A percentile compares a stretch with the other conserved stretches of the same genome.
phyloP scores from a whole-genome alignment of 2,113 vertebrate genomes.

The Spea multiplicata region DNA sequence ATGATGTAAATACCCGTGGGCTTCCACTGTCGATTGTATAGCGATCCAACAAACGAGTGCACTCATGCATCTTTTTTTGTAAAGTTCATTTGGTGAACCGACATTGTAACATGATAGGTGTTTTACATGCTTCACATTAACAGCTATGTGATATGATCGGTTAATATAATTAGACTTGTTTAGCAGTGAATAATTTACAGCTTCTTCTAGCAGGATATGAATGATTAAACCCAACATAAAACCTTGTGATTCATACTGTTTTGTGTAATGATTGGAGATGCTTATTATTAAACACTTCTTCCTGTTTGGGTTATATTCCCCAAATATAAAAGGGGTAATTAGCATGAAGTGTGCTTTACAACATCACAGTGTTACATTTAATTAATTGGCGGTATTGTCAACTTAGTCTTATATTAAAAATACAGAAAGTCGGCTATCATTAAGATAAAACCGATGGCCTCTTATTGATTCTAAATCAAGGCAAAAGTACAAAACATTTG shows the following conservation, averaged over 20 bases:
- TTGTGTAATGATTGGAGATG: neutral
- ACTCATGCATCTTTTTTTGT: no score
- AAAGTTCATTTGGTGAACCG: no score
- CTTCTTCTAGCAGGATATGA: no score
- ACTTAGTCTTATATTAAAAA: conserved; percentile 9
- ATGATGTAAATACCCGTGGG: no score
- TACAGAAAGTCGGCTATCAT: conserved; percentile 12
- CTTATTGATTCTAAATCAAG: neutral
- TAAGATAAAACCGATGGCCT: neutral
- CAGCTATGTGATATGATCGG: no score
- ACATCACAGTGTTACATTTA: neutral
- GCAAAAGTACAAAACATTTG: neutral
- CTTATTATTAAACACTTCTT: neutral
- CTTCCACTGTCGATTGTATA: no score
- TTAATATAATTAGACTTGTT: no score
- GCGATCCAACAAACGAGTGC: no score
- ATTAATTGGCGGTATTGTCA: conserved; percentile 9
- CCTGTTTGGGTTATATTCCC: neutral
- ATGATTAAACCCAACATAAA: no score
- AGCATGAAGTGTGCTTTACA: neutral
- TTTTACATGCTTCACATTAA: no score
- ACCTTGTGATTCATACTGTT: neutral
- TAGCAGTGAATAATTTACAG: no score
- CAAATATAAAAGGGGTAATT: conserved; percentile 1
- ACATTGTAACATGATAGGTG: no score